These are phyloP conservation scores for Lota lota DNA, from an alignment of 2,113 vertebrate species.

Conservation along the genomic window DNA sequence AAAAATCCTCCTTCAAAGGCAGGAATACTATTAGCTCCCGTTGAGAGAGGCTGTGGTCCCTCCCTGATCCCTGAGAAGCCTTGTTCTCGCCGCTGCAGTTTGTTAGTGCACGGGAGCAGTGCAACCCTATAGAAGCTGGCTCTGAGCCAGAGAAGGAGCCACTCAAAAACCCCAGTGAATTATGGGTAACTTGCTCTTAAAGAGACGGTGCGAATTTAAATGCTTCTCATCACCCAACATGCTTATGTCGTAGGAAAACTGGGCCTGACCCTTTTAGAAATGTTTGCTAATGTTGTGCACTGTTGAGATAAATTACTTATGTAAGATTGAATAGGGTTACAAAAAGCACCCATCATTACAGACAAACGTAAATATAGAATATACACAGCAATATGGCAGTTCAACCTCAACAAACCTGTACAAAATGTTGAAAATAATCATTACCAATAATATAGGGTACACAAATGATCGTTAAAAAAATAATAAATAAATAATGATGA, in stretches of 20 bases:
- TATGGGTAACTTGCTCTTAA: constrained; percentile 76
- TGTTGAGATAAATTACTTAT: constrained; percentile 45
- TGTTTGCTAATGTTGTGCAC: constrained; percentile 23
- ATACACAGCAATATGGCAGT: too few relatives aligned
- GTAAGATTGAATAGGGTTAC: constrained; percentile 19
- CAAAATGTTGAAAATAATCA: too few relatives aligned
- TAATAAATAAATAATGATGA: too few relatives aligned
- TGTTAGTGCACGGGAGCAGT: constrained; percentile 50
- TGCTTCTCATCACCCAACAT: constrained; percentile 17
- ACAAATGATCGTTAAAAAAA: too few relatives aligned
- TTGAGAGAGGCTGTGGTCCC: background rate
- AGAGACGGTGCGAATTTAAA: constrained; percentile 52
- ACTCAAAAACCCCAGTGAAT: constrained; percentile 62
- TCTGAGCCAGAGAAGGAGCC: constrained; percentile 51
- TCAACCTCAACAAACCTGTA: too few relatives aligned
- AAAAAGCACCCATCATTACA: too few relatives aligned
- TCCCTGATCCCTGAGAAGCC: constrained; percentile 20
- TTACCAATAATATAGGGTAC: too few relatives aligned
- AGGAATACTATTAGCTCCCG: too few relatives aligned
- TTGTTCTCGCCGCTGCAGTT: constrained; percentile 34
- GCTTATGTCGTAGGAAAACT: constrained; percentile 33
- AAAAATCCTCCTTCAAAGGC: too few relatives aligned
- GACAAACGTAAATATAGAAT: too few relatives aligned
- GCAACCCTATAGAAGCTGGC: constrained; percentile 51
- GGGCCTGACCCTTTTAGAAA: constrained; percentile 40